Evolutionary conservation across 2,113 vertebrate genomes (phyloP).

Genomic region (Oxyruncus cristatus): DNA sequence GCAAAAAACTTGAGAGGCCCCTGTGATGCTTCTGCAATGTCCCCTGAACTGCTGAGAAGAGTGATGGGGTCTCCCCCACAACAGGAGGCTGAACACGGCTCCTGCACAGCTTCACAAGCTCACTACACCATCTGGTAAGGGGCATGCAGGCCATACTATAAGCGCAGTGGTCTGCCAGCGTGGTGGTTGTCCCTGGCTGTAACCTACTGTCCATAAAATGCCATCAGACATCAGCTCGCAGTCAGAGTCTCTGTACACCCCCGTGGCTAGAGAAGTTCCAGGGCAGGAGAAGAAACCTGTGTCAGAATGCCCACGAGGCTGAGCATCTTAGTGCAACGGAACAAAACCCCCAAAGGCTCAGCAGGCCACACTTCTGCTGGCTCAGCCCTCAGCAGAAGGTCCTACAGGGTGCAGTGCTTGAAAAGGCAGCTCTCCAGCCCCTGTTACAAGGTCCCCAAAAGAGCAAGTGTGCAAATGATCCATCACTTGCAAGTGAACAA

Average conservation of each 20-base stretch:
- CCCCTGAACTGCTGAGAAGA: background rate
- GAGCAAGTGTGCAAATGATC: background rate
- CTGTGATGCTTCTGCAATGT: background rate
- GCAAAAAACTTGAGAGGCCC: too few species aligned
- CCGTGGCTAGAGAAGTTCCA: background rate
- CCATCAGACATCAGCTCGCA: background rate
- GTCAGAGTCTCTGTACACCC: background rate
- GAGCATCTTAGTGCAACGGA: background rate
- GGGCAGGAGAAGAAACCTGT: background rate
- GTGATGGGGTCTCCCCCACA: rapidly evolving
- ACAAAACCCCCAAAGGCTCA: rapidly evolving
- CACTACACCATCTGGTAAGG: rapidly evolving
- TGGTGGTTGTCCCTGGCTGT: background rate
- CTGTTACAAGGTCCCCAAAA: background rate
- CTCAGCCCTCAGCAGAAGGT: background rate
- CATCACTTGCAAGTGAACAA: background rate
- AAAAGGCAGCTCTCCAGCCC: background rate
- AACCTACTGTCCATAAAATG: background rate
- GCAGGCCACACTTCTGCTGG: background rate
- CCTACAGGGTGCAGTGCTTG: background rate
- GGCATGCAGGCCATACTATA: rapidly evolving
- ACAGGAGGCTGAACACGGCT: background rate
- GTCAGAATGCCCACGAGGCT: background rate
- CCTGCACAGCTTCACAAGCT: background rate
- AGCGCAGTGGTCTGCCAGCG: background rate